phyloP scores from a whole-genome alignment of 2,113 vertebrate genomes.

The Stegastes partitus region DNA sequence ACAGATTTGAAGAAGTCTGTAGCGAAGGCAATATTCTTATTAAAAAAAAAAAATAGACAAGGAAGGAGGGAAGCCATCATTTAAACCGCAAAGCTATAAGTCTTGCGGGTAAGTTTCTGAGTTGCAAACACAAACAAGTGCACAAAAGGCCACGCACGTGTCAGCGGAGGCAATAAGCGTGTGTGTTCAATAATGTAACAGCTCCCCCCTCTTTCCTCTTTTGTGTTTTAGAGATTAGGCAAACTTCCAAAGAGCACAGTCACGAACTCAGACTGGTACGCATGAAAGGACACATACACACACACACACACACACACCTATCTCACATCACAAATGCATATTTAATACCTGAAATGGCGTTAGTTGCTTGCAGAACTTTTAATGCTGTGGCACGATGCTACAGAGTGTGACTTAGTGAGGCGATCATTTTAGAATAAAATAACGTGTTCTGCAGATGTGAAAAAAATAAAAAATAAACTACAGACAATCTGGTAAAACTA shows the following conservation, averaged over 20 bases:
- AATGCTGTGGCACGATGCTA: neutral
- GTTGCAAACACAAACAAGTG: constrained; percentile 58
- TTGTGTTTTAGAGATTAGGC: constrained; percentile 72
- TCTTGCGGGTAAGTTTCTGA: constrained; percentile 28
- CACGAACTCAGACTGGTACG: constrained; percentile 29
- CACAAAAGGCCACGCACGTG: constrained; percentile 57
- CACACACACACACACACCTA: constrained; percentile 20
- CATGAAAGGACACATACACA: constrained; percentile 43
- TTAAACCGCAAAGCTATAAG: constrained; percentile 26
- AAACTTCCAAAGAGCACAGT: constrained; percentile 52
- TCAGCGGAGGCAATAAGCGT: constrained; percentile 54
- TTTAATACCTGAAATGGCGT: constrained; percentile 22
- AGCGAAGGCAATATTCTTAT: constrained; percentile 11
- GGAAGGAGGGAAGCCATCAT: constrained; percentile 4
- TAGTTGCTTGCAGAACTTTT: constrained; percentile 34
- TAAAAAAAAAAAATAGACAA: constrained; percentile 3
- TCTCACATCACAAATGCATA: constrained; percentile 21
- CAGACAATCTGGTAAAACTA: neutral
- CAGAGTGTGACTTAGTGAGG: neutral
- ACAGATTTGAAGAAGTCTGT: constrained; percentile 28
- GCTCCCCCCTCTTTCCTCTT: constrained; percentile 51
- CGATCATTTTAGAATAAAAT: neutral
- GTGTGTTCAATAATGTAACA: constrained; percentile 74
- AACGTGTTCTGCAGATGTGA: neutral
- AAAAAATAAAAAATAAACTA: neutral